A percentile compares a stretch with the other conserved stretches of the same genome.
Conservation (phyloP, 53 echinoderm and acorn worm genomes). For the Patiria pectinifera region DNA sequence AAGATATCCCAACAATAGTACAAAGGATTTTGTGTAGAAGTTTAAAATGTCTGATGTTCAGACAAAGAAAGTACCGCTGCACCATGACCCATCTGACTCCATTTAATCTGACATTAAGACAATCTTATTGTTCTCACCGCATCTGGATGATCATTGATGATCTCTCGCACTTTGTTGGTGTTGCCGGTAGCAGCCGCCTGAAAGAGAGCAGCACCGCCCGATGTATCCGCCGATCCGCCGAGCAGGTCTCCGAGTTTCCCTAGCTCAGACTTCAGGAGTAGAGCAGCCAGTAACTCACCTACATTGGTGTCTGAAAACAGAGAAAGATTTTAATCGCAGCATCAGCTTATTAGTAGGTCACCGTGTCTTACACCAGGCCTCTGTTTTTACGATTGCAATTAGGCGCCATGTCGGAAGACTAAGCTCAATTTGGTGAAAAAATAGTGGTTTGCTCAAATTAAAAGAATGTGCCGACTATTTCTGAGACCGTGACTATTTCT, state of each 20-base stretch:
- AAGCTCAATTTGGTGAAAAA: too few relatives aligned
- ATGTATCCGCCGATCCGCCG: background rate
- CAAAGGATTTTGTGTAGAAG: too few relatives aligned
- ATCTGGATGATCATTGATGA: constrained; percentile 47
- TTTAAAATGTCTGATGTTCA: too few relatives aligned
- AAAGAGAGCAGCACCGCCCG: background rate
- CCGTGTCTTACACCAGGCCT: too few relatives aligned
- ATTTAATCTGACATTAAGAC: background rate
- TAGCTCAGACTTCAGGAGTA: constrained; percentile 22
- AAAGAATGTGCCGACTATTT: too few relatives aligned
- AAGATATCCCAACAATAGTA: too few relatives aligned
- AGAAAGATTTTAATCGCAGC: background rate
- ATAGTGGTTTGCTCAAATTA: too few relatives aligned
- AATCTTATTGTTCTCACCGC: constrained; percentile 43
- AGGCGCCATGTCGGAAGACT: too few relatives aligned
- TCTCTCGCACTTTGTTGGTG: constrained; percentile 53
- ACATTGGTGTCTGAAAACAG: background rate
- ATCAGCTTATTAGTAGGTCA: background rate
- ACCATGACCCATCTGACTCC: too few relatives aligned
- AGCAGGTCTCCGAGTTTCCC: constrained; percentile 8
- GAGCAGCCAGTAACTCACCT: background rate
- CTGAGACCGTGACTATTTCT: too few relatives aligned
- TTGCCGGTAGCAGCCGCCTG: constrained; percentile 55
- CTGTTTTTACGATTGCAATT: too few relatives aligned
- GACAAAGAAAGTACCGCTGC: too few relatives aligned